Percentiles rank a stretch among this genome's conserved stretches.
These are phyloP conservation scores for Oryzias celebensis DNA, from an alignment of 2,113 vertebrate species.

Conservation along the genomic window DNA sequence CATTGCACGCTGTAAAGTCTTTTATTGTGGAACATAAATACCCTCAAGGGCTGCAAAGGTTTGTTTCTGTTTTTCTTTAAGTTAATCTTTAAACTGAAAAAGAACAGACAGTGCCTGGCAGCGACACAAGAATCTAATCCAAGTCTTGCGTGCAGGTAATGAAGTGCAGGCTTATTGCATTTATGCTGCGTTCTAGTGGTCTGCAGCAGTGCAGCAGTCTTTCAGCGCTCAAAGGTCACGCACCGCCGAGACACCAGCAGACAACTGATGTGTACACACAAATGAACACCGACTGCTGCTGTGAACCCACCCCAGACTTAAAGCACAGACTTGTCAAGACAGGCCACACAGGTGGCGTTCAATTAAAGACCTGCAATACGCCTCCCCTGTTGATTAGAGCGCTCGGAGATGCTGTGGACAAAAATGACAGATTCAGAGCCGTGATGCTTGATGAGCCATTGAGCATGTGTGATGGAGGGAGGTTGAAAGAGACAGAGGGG, in stretches of 20 bases:
- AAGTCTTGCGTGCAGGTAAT: conserved; percentile 42
- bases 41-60: neutral
- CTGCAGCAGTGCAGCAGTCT: conserved; percentile 6
- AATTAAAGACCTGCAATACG: conserved; percentile 43
- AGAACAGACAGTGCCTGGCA: conserved; percentile 26
- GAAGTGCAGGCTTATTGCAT: conserved; percentile 28
- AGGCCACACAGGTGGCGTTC: conserved; percentile 45
- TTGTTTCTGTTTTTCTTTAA: conserved; percentile 24
- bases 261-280: conserved; percentile 15
- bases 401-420: conserved; percentile 48
- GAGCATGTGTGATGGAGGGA: conserved; percentile 6
- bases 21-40: conserved; percentile 13
- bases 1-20: neutral
- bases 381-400: conserved; percentile 43
- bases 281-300: conserved; percentile 13
- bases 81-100: conserved; percentile 39
- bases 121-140: conserved; percentile 38
- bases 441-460: conserved; percentile 19
- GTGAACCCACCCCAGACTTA: conserved; percentile 27
- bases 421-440: conserved; percentile 34
- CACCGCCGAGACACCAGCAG: conserved; percentile 18
- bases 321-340: neutral
- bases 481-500: conserved; percentile 6
- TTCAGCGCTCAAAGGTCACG: neutral
- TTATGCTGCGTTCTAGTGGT: conserved; percentile 5